phyloP scores from a whole-genome alignment of 2,113 vertebrate genomes.

The Rhynchopsitta pachyrhyncha region DNA sequence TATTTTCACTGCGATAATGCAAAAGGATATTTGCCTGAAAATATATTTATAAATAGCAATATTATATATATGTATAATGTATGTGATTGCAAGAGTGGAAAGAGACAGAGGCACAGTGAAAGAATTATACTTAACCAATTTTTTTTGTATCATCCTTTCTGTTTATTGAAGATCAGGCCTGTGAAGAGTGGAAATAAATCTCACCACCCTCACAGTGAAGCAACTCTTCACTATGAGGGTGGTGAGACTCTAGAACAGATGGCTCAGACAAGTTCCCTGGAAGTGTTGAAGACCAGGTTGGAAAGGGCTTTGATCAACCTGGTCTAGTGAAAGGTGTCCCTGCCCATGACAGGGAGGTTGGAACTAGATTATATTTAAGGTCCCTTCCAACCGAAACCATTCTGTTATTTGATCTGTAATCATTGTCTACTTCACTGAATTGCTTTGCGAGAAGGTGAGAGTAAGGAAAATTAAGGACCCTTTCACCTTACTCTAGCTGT shows the following conservation, averaged over 20 bases:
- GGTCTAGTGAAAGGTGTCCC: background rate
- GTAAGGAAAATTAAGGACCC: background rate
- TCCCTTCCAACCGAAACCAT: background rate
- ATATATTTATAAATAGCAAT: background rate
- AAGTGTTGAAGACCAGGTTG: background rate
- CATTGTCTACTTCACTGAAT: background rate
- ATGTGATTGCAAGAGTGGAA: background rate
- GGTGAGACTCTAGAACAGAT: background rate
- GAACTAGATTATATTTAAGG: background rate
- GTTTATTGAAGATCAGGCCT: background rate
- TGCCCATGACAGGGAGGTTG: background rate
- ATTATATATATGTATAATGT: background rate
- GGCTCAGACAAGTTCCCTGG: background rate
- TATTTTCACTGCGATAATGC: background rate
- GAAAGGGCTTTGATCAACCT: background rate
- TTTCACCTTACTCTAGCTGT: background rate
- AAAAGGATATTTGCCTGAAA: background rate
- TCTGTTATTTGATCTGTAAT: background rate
- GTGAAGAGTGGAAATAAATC: background rate
- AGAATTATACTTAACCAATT: background rate
- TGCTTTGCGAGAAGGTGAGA: background rate
- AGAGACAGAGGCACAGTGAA: background rate
- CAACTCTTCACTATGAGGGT: background rate
- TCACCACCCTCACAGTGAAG: background rate
- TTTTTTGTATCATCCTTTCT: background rate